Percentiles rank a stretch among this genome's conserved stretches.
These are phyloP conservation scores for Noturus placidus DNA, from an alignment of 2,113 vertebrate species.

Conservation along the genomic window DNA sequence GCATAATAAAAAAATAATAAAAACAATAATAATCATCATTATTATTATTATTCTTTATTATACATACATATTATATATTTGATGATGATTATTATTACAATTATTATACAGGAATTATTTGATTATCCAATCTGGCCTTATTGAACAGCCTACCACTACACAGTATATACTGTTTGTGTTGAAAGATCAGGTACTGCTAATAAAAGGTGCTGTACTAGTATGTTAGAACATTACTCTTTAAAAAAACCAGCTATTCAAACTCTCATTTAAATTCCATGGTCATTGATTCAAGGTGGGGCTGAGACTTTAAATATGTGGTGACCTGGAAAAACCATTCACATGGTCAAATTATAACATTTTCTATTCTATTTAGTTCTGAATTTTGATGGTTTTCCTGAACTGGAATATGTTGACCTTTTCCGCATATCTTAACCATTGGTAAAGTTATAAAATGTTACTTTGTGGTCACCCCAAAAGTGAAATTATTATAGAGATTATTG, in stretches of 20 bases:
- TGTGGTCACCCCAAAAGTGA: not conserved
- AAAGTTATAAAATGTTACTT: not conserved
- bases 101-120: not conserved
- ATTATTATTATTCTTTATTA: too few species aligned
- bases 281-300: not conserved
- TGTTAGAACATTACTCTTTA: too few species aligned
- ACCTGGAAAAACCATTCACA: not conserved
- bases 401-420: not conserved
- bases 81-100: too few species aligned
- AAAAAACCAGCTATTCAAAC: not conserved
- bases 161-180: not conserved
- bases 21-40: too few species aligned
- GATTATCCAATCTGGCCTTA: not conserved
- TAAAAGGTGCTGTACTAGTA: too few species aligned
- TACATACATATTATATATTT: too few species aligned
- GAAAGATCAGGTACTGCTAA: not conserved
- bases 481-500: not conserved
- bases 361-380: too few species aligned
- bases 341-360: not conserved
- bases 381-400: not conserved
- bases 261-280: not conserved
- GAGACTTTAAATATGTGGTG: not conserved
- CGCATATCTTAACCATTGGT: not conserved
- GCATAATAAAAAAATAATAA: too few species aligned
- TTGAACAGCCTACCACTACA: not conserved